These are phyloP conservation scores for Stenotaenia linearis DNA, from an alignment of 2,888 invertebrate species.

Conservation along the genomic window DNA sequence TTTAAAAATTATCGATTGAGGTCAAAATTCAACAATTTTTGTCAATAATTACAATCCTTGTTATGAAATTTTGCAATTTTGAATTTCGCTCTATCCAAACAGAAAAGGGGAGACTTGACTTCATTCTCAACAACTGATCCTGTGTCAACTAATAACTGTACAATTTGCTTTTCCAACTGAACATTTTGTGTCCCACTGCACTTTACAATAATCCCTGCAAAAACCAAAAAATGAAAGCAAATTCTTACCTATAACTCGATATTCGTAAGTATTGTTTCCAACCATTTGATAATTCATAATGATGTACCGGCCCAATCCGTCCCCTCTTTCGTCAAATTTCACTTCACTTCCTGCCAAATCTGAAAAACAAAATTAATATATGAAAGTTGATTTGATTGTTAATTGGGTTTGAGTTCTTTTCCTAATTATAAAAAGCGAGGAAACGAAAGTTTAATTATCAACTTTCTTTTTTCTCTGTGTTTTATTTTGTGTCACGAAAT, in stretches of 20 bases:
- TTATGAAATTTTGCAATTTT: too few species aligned
- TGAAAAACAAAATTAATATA: conserved; percentile 45
- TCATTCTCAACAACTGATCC: too few species aligned
- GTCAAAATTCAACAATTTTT: too few species aligned
- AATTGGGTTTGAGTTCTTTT: background rate
- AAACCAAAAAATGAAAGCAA: background rate
- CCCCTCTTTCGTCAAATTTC: conserved; percentile 65
- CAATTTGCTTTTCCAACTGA: background rate
- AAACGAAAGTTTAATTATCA: background rate
- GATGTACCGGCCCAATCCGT: conserved; percentile 66
- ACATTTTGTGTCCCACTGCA: too few species aligned
- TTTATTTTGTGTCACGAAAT: background rate
- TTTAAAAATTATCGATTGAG: too few species aligned
- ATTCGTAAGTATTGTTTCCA: conserved; percentile 51
- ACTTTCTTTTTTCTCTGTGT: background rate
- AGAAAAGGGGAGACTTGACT: too few species aligned
- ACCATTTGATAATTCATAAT: conserved; percentile 63
- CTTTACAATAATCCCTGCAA: too few species aligned
- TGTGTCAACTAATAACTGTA: too few species aligned
- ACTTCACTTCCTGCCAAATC: conserved; percentile 63
- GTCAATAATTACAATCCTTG: too few species aligned
- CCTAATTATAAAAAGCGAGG: background rate
- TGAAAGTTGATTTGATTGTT: background rate
- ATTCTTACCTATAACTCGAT: conserved; percentile 49
- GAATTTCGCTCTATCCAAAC: too few species aligned